These are phyloP conservation scores for Brachypterus glaber DNA, from an alignment of 2,888 invertebrate genomes.

Conservation along the genomic window DNA sequence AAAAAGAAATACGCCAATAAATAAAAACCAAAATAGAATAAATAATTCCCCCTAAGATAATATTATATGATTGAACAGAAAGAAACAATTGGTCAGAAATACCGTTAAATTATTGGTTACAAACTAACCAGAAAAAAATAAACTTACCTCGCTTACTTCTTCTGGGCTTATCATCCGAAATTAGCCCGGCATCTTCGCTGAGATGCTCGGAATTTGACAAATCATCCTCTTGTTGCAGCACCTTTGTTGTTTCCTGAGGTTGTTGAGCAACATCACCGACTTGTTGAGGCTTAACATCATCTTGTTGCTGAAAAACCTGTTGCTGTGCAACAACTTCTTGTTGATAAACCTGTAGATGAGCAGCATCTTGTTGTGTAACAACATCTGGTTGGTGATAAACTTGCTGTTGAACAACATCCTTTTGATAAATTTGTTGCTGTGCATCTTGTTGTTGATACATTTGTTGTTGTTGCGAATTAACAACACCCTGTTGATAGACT, in stretches of 20 bases:
- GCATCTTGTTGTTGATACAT: too few species aligned
- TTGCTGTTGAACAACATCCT: too few species aligned
- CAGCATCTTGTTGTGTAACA: background rate
- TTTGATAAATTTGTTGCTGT: too few species aligned
- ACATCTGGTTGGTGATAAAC: too few species aligned
- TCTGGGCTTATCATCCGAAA: conserved; percentile 32
- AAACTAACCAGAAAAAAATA: too few species aligned
- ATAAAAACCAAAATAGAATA: too few species aligned
- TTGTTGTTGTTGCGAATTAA: conserved; percentile 7
- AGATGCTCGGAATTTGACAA: conserved; percentile 30
- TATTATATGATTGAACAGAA: too few species aligned
- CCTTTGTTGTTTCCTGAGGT: too few species aligned
- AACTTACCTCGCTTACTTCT: conserved; percentile 30
- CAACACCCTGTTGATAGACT: conserved; percentile 9
- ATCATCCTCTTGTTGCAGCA: conserved; percentile 16
- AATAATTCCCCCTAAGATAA: too few species aligned
- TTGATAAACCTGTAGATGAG: conserved; percentile 9
- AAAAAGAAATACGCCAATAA: too few species aligned
- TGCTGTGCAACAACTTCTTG: background rate
- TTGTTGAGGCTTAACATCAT: conserved; percentile 7
- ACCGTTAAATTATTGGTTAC: too few species aligned
- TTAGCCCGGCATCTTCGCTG: conserved; percentile 34
- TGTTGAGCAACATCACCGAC: conserved; percentile 9
- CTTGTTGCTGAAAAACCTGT: conserved; percentile 11
- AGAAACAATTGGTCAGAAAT: too few species aligned